Percentiles rank a stretch among this genome's conserved stretches.
Conservation (phyloP, 2,888 invertebrate species). For the Glomeris marginata region DNA sequence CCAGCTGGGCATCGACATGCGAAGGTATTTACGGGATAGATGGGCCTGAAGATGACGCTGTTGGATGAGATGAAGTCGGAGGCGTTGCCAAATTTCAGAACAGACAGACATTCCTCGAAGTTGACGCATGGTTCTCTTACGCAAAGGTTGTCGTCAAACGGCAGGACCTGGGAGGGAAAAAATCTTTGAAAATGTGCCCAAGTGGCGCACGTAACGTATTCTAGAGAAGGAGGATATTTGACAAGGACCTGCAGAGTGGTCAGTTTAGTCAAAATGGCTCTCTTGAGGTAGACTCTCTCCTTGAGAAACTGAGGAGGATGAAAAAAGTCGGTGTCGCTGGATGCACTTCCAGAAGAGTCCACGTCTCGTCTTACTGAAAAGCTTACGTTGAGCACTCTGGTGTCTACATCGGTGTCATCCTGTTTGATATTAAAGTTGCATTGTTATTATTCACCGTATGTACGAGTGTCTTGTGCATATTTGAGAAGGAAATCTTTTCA, state of each 20-base stretch:
- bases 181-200: slow-evolving; percentile 10
- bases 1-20: slow-evolving; percentile 82
- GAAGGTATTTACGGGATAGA: slow-evolving; percentile 86
- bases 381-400: slow-evolving; percentile 79
- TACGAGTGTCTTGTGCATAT: too few relatives aligned
- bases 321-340: slow-evolving; percentile 53
- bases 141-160: slow-evolving; percentile 93
- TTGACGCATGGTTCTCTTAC: slow-evolving; percentile 89
- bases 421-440: too few relatives aligned
- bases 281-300: slow-evolving; percentile 84
- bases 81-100: slow-evolving; percentile 83
- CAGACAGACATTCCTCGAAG: slow-evolving; percentile 80
- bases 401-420: slow-evolving; percentile 78
- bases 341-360: slow-evolving; percentile 32
- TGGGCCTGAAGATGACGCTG: slow-evolving; percentile 80
- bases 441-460: too few relatives aligned
- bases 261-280: slow-evolving; percentile 67
- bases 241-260: slow-evolving; percentile 59
- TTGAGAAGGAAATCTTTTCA: too few relatives aligned
- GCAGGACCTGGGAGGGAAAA: slow-evolving; percentile 48
- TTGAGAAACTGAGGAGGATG: slow-evolving; percentile 78
- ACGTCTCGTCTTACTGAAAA: slow-evolving; percentile 76
- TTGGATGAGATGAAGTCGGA: slow-evolving; percentile 77
- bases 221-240: not conserved
- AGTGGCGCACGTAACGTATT: slow-evolving; percentile 9